These are phyloP conservation scores for Disparrhopalites patrizii DNA, from an alignment of 2,888 invertebrate genomes.

Conservation along the genomic window DNA sequence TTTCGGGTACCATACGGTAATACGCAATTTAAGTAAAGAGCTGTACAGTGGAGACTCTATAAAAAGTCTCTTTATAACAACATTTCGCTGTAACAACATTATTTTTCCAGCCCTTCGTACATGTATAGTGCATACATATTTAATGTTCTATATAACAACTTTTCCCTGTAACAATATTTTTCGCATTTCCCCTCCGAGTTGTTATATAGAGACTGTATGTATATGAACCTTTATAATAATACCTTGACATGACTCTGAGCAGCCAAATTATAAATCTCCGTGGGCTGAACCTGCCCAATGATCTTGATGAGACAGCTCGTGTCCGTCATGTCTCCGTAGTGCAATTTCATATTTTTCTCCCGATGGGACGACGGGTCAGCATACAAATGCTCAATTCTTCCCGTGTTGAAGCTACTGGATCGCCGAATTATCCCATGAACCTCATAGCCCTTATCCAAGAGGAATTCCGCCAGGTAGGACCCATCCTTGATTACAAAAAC, in stretches of 20 bases:
- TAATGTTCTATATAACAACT: too few relatives aligned
- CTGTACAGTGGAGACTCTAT: too few relatives aligned
- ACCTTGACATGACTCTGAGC: conserved; percentile 99
- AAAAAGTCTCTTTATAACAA: too few relatives aligned
- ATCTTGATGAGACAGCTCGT: conserved; percentile 89
- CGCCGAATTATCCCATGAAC: conserved; percentile 95
- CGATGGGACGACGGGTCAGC: conserved; percentile 82
- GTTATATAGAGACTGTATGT: too few relatives aligned
- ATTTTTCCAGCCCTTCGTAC: too few relatives aligned
- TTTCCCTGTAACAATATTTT: too few relatives aligned
- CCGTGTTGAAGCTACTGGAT: conserved; percentile 94
- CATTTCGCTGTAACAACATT: too few relatives aligned
- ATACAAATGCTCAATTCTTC: conserved; percentile 92
- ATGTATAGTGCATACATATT: too few relatives aligned
- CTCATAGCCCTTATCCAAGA: conserved; percentile 85
- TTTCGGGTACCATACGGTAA: too few relatives aligned
- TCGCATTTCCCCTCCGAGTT: too few relatives aligned
- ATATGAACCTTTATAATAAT: too few relatives aligned
- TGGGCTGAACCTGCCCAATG: conserved; percentile 71
- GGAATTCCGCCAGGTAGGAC: conserved; percentile 91
- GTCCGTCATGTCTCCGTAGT: conserved; percentile 99
- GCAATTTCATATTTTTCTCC: conserved; percentile 85
- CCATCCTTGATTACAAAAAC: conserved; percentile 94
- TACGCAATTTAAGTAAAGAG: too few relatives aligned
- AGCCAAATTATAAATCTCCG: conserved; percentile 95